Evolutionary conservation across 2,797 vertebrate species (phyloP).

Genomic region (Clarias pachynema): DNA sequence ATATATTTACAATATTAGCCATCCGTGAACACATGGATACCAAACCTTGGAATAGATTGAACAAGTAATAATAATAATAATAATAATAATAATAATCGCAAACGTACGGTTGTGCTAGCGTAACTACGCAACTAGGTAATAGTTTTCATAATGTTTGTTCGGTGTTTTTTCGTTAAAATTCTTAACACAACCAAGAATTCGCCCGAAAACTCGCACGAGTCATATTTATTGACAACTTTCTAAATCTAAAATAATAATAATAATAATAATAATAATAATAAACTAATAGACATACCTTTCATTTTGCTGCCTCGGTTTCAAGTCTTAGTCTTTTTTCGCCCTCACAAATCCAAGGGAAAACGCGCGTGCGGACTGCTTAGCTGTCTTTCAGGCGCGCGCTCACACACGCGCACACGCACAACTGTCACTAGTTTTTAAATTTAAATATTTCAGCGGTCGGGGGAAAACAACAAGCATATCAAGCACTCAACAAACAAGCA

Average conservation of each 20-base stretch:
- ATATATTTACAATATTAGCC: too few species aligned
- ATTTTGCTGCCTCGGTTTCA: constrained; percentile 52
- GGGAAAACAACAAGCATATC: not conserved
- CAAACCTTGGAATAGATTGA: too few species aligned
- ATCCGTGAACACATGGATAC: not conserved
- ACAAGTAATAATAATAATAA: too few species aligned
- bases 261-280: not conserved
- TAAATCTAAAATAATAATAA: not conserved
- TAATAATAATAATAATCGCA: too few species aligned
- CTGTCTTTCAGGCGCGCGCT: not conserved
- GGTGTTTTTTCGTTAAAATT: not conserved
- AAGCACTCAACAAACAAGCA: not conserved
- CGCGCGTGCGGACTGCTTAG: constrained; percentile 26
- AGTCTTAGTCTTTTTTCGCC: not conserved
- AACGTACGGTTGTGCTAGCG: not conserved
- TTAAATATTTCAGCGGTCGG: constrained; percentile 7
- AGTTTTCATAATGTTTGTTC: too few species aligned
- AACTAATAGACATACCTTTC: constrained; percentile 47
- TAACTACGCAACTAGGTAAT: not conserved
- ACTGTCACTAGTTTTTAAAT: constrained; percentile 44
- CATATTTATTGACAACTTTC: not conserved
- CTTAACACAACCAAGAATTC: not conserved
- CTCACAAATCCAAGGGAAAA: constrained; percentile 33
- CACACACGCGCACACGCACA: not conserved
- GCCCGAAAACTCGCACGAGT: not conserved